Conservation (phyloP, 2,888 invertebrate genomes). For the Antheraea assamensis region DNA sequence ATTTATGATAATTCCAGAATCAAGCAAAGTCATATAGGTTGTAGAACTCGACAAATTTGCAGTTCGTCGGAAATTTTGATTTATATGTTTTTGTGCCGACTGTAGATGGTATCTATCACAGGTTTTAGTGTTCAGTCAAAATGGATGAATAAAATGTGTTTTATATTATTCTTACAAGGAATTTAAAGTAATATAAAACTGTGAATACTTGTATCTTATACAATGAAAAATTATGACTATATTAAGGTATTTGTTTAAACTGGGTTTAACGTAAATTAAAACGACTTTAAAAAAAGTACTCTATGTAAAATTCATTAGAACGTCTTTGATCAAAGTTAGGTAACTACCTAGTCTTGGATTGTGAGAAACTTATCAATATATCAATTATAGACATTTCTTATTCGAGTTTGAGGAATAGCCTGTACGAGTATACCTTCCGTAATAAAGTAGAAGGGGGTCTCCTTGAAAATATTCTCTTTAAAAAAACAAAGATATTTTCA, state of each 20-base stretch:
- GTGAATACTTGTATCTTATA: neutral
- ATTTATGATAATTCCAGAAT: neutral
- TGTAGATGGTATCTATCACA: constrained; percentile 13
- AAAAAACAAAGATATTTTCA: no score
- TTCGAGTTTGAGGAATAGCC: no score
- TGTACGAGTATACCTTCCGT: no score
- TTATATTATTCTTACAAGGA: neutral
- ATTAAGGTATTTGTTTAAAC: neutral
- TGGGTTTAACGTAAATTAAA: neutral
- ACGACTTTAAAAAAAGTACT: no score
- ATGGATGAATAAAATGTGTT: neutral
- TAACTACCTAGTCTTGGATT: no score
- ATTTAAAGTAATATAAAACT: neutral
- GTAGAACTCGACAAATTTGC: constrained; percentile 15
- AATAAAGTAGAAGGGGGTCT: no score
- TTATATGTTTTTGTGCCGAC: constrained; percentile 14
- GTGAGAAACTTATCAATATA: no score
- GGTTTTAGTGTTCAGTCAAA: neutral
- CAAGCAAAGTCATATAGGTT: constrained; percentile 14
- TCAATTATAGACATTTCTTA: no score
- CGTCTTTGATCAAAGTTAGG: no score
- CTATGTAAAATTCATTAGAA: no score
- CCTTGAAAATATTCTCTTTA: no score
- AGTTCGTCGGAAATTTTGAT: constrained; percentile 19
- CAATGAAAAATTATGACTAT: neutral